phyloP scores from a whole-genome alignment of 2,113 vertebrate species.

The Lagopus leucura region DNA sequence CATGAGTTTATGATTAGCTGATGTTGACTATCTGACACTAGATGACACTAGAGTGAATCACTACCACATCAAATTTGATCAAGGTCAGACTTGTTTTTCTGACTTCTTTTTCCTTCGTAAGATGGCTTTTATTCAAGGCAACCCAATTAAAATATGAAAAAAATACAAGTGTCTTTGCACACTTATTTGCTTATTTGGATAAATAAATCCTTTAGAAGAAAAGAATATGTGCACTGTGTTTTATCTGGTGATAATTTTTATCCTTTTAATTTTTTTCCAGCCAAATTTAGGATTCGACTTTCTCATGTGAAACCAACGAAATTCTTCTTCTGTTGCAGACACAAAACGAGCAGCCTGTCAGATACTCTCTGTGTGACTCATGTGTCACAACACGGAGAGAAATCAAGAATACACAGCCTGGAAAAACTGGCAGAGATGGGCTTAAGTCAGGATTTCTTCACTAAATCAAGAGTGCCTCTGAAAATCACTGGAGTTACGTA shows the following conservation, averaged over 20 bases:
- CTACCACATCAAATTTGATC: slow-evolving; percentile 24
- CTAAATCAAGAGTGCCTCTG: background rate
- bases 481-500: background rate
- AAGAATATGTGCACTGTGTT: background rate
- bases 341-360: slow-evolving; percentile 56
- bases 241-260: slow-evolving; percentile 32
- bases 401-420: slow-evolving; percentile 16
- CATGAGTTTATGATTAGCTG: slow-evolving; percentile 73
- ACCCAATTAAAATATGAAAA: slow-evolving; percentile 8
- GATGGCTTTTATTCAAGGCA: slow-evolving; percentile 4
- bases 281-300: slow-evolving; percentile 32
- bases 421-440: background rate
- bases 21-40: slow-evolving; percentile 69
- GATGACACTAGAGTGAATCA: slow-evolving; percentile 76
- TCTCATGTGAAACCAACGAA: slow-evolving; percentile 41
- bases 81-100: slow-evolving; percentile 46
- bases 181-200: slow-evolving; percentile 23
- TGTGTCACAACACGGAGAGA: background rate
- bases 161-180: background rate
- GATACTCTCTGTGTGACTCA: slow-evolving; percentile 11
- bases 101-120: slow-evolving; percentile 29
- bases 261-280: slow-evolving; percentile 18
- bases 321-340: slow-evolving; percentile 36
- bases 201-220: slow-evolving; percentile 16
- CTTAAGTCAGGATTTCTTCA: background rate